Evolutionary conservation across 2,888 invertebrate genomes (phyloP).

Genomic region (Xestia xanthographa): DNA sequence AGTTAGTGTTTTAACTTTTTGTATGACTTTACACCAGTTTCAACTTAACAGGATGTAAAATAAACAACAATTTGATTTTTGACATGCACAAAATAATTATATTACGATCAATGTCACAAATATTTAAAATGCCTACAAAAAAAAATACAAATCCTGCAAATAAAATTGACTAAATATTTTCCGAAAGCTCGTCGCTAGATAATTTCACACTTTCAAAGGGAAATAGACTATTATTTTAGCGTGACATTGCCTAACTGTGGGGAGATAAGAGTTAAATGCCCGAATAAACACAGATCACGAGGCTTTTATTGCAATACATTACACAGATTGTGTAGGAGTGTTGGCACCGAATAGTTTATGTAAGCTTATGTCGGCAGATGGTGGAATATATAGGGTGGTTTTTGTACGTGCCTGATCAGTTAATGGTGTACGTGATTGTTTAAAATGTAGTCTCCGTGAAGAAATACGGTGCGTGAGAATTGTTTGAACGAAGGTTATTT

Average conservation of each 20-base stretch:
- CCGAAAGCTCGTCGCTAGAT: constrained; percentile 43
- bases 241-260: constrained; percentile 64
- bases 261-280: constrained; percentile 73
- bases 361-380: constrained; percentile 52
- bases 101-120: background rate
- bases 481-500: constrained; percentile 10
- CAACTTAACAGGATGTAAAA: background rate
- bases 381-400: constrained; percentile 26
- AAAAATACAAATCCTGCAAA: constrained; percentile 16
- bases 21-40: background rate
- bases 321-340: constrained; percentile 67
- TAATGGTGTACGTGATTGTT: constrained; percentile 48
- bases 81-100: background rate
- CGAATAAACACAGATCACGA: constrained; percentile 72
- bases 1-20: constrained; percentile 10
- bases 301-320: constrained; percentile 73
- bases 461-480: constrained; percentile 4
- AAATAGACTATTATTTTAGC: constrained; percentile 66
- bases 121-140: background rate
- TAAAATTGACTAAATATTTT: constrained; percentile 45
- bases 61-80: background rate
- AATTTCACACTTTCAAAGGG: constrained; percentile 62
- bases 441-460: constrained; percentile 26
- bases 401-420: constrained; percentile 43
- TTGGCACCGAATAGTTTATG: constrained; percentile 68